Evolutionary conservation across 2,888 invertebrate genomes (phyloP).

Genomic region (Cheiracanthium punctorium): DNA sequence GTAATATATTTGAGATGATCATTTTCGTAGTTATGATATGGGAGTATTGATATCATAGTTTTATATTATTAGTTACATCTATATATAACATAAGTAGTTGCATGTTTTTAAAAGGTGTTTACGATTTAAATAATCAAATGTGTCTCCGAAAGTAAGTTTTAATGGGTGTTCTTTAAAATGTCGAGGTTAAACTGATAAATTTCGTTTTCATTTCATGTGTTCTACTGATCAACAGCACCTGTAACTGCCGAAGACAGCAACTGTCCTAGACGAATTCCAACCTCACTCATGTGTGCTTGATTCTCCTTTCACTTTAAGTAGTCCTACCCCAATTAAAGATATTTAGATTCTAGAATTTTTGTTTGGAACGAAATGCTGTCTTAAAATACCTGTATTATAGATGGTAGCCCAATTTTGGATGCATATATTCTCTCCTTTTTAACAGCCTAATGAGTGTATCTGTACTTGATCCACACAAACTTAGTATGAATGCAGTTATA

Average conservation of each 20-base stretch:
- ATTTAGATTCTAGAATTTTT: not conserved
- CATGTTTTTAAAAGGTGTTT: slow-evolving; percentile 38
- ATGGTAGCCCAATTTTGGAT: not conserved
- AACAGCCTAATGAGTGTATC: not conserved
- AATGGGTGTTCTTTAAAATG: slow-evolving; percentile 55
- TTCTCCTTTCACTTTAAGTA: slow-evolving; percentile 54
- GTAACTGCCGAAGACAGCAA: slow-evolving; percentile 61
- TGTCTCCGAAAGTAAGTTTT: slow-evolving; percentile 47
- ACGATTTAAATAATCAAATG: slow-evolving; percentile 24
- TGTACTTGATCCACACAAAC: not conserved
- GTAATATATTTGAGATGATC: too few relatives aligned
- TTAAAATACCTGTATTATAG: not conserved
- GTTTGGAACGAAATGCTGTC: not conserved
- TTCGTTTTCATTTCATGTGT: slow-evolving; percentile 70
- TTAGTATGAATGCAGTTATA: not conserved
- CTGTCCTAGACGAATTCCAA: slow-evolving; percentile 60
- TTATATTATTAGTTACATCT: too few relatives aligned
- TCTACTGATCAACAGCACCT: slow-evolving; percentile 59
- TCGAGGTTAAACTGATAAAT: slow-evolving; percentile 61
- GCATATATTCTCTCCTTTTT: not conserved
- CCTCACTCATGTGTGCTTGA: slow-evolving; percentile 70
- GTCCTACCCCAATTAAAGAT: slow-evolving; percentile 20
- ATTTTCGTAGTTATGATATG: too few relatives aligned
- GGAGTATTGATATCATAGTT: too few relatives aligned
- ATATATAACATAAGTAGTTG: slow-evolving; percentile 17